Percentiles rank a stretch among this genome's conserved stretches.
Evolutionary conservation across 2,888 invertebrate genomes (phyloP).

Genomic region (Dryobota labecula): DNA sequence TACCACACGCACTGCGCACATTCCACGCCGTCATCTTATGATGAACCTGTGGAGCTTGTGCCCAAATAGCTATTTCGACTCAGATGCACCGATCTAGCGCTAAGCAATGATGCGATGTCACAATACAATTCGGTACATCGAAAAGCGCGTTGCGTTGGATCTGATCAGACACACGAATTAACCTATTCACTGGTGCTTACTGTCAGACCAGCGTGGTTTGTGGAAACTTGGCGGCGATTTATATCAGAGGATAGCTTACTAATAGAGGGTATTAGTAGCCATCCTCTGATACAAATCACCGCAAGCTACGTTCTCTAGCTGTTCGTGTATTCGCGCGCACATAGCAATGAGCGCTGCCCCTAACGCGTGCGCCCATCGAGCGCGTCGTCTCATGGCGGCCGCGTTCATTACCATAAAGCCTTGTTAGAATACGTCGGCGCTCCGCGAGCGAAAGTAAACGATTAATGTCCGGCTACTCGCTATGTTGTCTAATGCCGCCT

Average conservation of each 20-base stretch:
- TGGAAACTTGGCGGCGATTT: not conserved
- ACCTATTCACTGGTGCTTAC: not conserved
- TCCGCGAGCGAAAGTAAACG: conserved; percentile 68
- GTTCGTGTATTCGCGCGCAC: not conserved
- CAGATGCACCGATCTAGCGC: too few relatives aligned
- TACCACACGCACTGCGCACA: conserved; percentile 12
- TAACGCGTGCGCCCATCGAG: conserved; percentile 8
- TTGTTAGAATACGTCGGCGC: conserved; percentile 62
- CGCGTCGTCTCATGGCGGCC: conserved; percentile 28
- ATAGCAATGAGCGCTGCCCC: conserved; percentile 4
- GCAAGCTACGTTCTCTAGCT: too few relatives aligned
- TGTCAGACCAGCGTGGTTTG: not conserved
- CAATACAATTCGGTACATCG: not conserved
- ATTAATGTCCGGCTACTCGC: conserved; percentile 45
- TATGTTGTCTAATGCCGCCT: conserved; percentile 14
- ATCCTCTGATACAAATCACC: not conserved
- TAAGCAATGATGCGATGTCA: not conserved
- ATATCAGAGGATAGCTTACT: not conserved
- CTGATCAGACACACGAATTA: not conserved
- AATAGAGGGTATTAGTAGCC: not conserved
- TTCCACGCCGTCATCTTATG: not conserved
- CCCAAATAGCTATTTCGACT: not conserved
- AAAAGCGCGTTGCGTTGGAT: not conserved
- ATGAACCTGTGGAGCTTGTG: not conserved
- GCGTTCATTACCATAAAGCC: conserved; percentile 64